A percentile compares a stretch with the other conserved stretches of the same genome.
Conservation (phyloP, 2,113 vertebrate genomes). For the Odocoileus virginianus region DNA sequence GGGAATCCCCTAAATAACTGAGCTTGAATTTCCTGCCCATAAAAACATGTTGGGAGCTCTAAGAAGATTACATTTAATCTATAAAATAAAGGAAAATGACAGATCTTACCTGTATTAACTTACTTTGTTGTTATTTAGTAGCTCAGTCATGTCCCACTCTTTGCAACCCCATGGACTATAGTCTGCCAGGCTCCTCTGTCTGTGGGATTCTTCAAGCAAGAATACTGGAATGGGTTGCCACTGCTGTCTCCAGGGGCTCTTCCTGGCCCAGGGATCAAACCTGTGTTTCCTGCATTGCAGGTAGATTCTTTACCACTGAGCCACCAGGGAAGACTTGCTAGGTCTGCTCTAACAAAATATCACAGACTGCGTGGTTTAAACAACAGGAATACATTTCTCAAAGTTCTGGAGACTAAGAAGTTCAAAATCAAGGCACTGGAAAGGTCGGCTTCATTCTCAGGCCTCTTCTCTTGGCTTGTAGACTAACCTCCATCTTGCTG, state of each 20-base stretch:
- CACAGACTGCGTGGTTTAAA: background rate
- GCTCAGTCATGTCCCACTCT: background rate
- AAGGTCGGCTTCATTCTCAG: background rate
- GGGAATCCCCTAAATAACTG: background rate
- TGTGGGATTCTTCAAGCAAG: background rate
- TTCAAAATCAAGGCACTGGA: background rate
- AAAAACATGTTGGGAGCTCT: background rate
- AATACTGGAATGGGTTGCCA: background rate
- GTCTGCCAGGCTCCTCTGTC: background rate
- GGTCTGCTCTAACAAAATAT: background rate
- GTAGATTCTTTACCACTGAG: background rate
- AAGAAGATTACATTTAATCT: conserved; percentile 1
- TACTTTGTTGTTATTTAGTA: background rate
- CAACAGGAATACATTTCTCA: background rate
- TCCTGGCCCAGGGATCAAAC: background rate
- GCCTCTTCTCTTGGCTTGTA: background rate
- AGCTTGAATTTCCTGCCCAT: background rate
- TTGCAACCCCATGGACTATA: background rate
- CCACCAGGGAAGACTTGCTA: background rate
- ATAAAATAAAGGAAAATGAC: background rate
- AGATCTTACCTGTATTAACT: background rate
- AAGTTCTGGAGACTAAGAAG: background rate
- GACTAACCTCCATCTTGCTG: background rate
- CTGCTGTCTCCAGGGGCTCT: background rate
- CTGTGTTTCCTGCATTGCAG: background rate